Evolutionary conservation across 2,797 vertebrate species (phyloP).

Genomic region (Lutjanus argentimaculatus): DNA sequence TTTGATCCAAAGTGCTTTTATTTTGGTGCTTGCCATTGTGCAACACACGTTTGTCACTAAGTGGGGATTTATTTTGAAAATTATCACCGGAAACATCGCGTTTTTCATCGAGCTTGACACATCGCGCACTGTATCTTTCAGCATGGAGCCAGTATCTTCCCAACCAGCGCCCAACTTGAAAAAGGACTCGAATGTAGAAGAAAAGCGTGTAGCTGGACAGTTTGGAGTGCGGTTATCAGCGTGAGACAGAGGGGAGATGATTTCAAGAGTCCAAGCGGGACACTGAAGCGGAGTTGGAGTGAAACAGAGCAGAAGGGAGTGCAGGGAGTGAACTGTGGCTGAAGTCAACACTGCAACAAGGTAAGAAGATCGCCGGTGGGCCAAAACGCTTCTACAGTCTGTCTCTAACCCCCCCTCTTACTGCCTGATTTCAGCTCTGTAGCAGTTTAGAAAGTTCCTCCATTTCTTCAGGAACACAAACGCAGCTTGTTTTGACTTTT

Average conservation of each 20-base stretch:
- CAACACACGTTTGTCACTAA: not conserved
- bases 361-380: slow-evolving; percentile 14
- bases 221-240: too few species aligned
- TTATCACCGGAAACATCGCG: not conserved
- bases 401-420: not conserved
- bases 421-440: too few species aligned
- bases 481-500: not conserved
- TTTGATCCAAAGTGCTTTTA: not conserved
- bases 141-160: slow-evolving; percentile 1
- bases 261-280: not conserved
- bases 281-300: not conserved
- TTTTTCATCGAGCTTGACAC: not conserved
- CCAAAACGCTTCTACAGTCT: not conserved
- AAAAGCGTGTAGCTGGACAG: not conserved
- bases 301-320: not conserved
- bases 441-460: not conserved
- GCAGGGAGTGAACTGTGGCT: not conserved
- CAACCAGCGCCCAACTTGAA: slow-evolving; percentile 1
- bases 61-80: slow-evolving; percentile 10
- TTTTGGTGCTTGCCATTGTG: not conserved
- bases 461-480: not conserved
- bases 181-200: not conserved
- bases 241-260: not conserved
- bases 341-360: slow-evolving; percentile 23
- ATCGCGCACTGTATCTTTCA: not conserved